Percentiles rank a stretch among this genome's conserved stretches.
phyloP scores from a whole-genome alignment of 2,888 invertebrate genomes.

The Apoderus coryli region DNA sequence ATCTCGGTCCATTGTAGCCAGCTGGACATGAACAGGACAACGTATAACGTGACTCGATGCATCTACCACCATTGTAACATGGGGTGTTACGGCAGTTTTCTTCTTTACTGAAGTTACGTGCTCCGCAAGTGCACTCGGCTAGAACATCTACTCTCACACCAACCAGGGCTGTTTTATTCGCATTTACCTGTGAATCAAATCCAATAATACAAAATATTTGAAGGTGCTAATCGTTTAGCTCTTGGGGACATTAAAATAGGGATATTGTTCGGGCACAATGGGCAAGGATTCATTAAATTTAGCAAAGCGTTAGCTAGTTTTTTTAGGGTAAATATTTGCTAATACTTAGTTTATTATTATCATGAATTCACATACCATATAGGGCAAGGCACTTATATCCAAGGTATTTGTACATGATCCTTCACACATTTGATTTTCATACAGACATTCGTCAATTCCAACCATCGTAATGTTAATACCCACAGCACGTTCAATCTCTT shows the following conservation, averaged over 20 bases:
- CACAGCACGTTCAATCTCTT: constrained; percentile 87
- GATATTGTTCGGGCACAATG: too few species aligned
- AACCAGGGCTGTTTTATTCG: constrained; percentile 92
- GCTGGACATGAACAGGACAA: constrained; percentile 81
- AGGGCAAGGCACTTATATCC: constrained; percentile 77
- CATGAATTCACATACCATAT: constrained; percentile 52
- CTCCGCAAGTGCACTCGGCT: constrained; percentile 87
- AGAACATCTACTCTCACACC: constrained; percentile 88
- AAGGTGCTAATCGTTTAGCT: too few species aligned
- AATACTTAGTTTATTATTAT: too few species aligned
- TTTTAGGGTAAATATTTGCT: too few species aligned
- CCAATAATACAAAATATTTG: too few species aligned
- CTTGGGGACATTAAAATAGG: too few species aligned
- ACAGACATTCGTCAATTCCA: constrained; percentile 90
- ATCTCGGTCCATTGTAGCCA: constrained; percentile 88
- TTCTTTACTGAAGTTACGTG: constrained; percentile 80
- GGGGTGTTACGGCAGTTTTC: constrained; percentile 81
- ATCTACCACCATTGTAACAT: constrained; percentile 93
- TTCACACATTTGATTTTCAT: constrained; percentile 90
- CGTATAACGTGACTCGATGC: constrained; percentile 81
- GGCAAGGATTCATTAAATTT: too few species aligned
- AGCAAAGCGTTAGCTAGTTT: too few species aligned
- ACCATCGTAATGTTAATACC: constrained; percentile 96
- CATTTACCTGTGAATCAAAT: constrained; percentile 52
- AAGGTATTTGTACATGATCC: constrained; percentile 90